A percentile compares a stretch with the other conserved stretches of the same genome.
These are phyloP conservation scores for Theretra japonica DNA, from an alignment of 2,888 invertebrate species.

Conservation along the genomic window DNA sequence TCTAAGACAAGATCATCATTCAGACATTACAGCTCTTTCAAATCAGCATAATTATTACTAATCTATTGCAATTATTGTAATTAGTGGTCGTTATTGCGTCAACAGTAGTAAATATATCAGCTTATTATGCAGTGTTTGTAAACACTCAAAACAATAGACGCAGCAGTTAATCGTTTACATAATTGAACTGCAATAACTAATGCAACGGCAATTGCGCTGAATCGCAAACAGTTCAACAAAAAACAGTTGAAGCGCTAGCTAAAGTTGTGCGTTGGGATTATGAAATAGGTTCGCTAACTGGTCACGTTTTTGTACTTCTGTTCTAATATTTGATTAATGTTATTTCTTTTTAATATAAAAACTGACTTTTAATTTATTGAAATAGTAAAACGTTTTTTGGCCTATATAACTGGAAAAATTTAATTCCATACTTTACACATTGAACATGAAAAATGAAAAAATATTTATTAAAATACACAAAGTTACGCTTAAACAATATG, in stretches of 20 bases:
- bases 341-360: neutral
- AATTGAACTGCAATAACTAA: constrained; percentile 18
- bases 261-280: constrained; percentile 9
- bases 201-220: neutral
- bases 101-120: constrained; percentile 24
- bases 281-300: neutral
- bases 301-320: neutral
- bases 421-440: too few relatives aligned
- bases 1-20: neutral
- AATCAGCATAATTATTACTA: constrained; percentile 8
- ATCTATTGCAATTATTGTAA: constrained; percentile 18
- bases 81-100: constrained; percentile 3
- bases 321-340: neutral
- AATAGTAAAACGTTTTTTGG: too few relatives aligned
- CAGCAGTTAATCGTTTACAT: constrained; percentile 21
- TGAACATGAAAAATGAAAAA: too few relatives aligned
- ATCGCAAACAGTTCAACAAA: constrained; percentile 9
- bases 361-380: neutral
- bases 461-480: too few relatives aligned
- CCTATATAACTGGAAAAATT: too few relatives aligned
- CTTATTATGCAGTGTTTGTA: constrained; percentile 7
- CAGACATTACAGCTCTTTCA: neutral
- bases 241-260: neutral
- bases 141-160: constrained; percentile 22
- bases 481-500: too few relatives aligned